Conservation (phyloP, 2,797 vertebrate species). For the Rhinoraja longicauda region DNA sequence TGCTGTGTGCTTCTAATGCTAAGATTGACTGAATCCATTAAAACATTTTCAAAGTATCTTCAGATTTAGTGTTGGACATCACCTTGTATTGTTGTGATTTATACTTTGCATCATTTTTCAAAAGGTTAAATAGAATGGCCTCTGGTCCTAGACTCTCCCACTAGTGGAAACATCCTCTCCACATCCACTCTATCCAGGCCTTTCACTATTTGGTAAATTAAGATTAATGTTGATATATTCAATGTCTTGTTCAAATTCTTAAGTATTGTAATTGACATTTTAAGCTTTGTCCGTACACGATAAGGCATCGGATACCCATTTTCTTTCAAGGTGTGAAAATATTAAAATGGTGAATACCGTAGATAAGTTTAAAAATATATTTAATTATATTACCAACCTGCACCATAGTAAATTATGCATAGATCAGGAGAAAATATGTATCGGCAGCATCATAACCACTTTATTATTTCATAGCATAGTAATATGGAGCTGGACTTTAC, state of each 20-base stretch:
- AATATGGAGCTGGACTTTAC: background rate
- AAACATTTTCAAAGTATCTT: background rate
- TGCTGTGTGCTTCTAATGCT: background rate
- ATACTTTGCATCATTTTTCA: background rate
- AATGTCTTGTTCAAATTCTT: background rate
- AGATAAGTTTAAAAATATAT: background rate
- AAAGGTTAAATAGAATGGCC: background rate
- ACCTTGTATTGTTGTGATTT: conserved; percentile 44
- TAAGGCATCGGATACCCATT: background rate
- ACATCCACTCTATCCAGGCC: too few relatives aligned
- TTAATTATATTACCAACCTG: background rate
- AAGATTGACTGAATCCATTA: background rate
- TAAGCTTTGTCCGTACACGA: background rate
- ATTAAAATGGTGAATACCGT: conserved; percentile 6
- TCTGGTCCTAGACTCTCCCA: too few relatives aligned
- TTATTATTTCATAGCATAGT: background rate
- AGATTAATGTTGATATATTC: conserved; percentile 12
- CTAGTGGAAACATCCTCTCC: too few relatives aligned
- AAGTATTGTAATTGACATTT: conserved; percentile 20
- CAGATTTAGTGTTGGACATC: conserved; percentile 47
- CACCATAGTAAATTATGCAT: background rate
- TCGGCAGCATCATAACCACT: background rate
- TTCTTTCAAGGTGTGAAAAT: conserved; percentile 4
- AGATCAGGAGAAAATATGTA: background rate
- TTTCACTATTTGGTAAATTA: too few relatives aligned